Evolutionary conservation across 2,888 invertebrate genomes (phyloP), one percentile per base, ranked within the genome.

Genomic region (Trypoxylon attenuatum): DNA sequence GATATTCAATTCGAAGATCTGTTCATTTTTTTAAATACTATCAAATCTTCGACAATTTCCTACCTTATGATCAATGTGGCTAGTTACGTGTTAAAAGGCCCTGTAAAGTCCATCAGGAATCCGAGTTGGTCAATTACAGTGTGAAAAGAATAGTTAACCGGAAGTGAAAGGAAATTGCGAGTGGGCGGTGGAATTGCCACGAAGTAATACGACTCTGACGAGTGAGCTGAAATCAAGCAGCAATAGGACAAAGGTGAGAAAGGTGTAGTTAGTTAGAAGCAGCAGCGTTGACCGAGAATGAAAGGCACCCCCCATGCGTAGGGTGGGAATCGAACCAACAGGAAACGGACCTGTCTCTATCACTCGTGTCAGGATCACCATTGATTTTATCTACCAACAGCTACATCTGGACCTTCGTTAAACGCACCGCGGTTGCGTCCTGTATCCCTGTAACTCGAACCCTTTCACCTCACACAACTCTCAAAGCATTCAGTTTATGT

Each of bases 381-480:
- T 54, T 16, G 54, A 65, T 54, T 52, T 43, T 50, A 45, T 56
- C 60, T 47, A n/a, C n/a, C n/a, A n/a, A n/a, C n/a, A n/a, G n/a
- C n/a, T n/a, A n/a, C n/a, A 33, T 16, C 13, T 33, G n/a, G 33
- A 1, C 33, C 13, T 13, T 13, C n/a, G n/a, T 13, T 33, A 33
- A 33, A 33, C 13, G 33, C n/a, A 10, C 13, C 13, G 33, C 33
- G 13, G n/a, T 13, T 33, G 2, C 1, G n/a, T 33, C n/a, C 33
- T 33, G n/a, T n/a, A 3, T 33, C 13, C 33, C 33, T 33, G 33
- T 33, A 6, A 33, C 33, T 10, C 8, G 0, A 33, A 33, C 33
- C 8, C 29, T 29, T 29, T 29, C 10, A 29, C 13, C 29, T 13
- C 29, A n/a, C n/a, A 2, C 4, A 25, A 25, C 5, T 8, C 25